A percentile compares a stretch with the other conserved stretches of the same genome.
Conservation (phyloP, 2,797 vertebrate species). For the Typhlichthys eigenmanni region DNA sequence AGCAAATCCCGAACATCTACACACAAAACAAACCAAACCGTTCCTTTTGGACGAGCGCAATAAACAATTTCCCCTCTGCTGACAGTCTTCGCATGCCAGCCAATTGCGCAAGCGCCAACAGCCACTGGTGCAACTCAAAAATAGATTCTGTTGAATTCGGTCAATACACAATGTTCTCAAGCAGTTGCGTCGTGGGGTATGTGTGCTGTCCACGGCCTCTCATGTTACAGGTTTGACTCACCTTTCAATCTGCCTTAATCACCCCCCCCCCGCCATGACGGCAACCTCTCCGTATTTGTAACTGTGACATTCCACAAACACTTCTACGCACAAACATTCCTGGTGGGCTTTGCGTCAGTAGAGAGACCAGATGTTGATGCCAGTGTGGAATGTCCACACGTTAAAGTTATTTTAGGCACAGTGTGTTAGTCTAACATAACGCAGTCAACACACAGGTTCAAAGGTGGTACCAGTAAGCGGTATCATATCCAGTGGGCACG, state of each 20-base stretch:
- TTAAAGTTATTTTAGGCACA: too few relatives aligned
- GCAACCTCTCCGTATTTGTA: neutral
- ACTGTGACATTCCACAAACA: neutral
- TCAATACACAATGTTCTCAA: slow-evolving; percentile 32
- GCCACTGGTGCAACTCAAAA: slow-evolving; percentile 33
- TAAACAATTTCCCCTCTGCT: slow-evolving; percentile 53
- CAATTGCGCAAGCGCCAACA: slow-evolving; percentile 3
- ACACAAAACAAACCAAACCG: slow-evolving; percentile 21
- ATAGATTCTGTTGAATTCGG: neutral
- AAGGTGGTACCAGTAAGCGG: too few relatives aligned
- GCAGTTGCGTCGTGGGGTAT: slow-evolving; percentile 15
- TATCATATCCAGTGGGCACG: too few relatives aligned
- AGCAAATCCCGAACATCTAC: slow-evolving; percentile 11
- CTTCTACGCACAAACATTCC: too few relatives aligned
- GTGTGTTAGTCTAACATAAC: too few relatives aligned
- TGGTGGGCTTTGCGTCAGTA: too few relatives aligned
- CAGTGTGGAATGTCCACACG: too few relatives aligned
- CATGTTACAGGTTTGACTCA: neutral
- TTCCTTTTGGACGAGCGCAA: slow-evolving; percentile 36
- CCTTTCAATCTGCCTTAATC: neutral
- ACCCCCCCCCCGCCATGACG: too few relatives aligned
- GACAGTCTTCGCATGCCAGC: slow-evolving; percentile 32
- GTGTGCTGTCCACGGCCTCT: slow-evolving; percentile 3
- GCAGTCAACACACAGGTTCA: too few relatives aligned
- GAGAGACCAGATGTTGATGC: too few relatives aligned